Evolutionary conservation across 35 echinoderm and acorn worm species (phyloP).

Genomic region (Strongylocentrotus purpuratus): DNA sequence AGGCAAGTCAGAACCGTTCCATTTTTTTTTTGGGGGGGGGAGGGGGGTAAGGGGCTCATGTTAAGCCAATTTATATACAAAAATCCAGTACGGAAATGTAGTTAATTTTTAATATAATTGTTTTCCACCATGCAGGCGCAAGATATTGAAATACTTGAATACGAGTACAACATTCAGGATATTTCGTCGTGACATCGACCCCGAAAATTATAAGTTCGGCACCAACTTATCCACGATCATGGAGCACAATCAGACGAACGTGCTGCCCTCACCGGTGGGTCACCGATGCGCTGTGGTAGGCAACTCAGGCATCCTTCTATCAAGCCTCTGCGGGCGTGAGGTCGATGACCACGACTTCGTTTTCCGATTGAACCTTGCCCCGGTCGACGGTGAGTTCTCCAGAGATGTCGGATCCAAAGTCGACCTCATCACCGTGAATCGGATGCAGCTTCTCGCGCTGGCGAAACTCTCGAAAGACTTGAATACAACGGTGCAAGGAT

Average conservation of each 20-base stretch:
- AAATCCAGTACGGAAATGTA: too few relatives aligned
- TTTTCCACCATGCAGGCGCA: background rate
- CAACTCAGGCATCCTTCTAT: slow-evolving; percentile 64
- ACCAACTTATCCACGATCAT: background rate
- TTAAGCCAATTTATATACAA: too few relatives aligned
- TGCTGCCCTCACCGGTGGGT: background rate
- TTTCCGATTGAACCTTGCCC: slow-evolving; percentile 68
- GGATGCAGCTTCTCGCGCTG: background rate
- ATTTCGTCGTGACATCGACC: slow-evolving; percentile 4
- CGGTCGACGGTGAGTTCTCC: slow-evolving; percentile 36
- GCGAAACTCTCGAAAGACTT: background rate
- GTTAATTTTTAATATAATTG: background rate
- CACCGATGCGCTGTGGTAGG: slow-evolving; percentile 71
- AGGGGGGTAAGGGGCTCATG: too few relatives aligned
- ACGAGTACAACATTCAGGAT: slow-evolving; percentile 9
- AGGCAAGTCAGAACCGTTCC: too few relatives aligned
- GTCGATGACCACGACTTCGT: slow-evolving; percentile 74
- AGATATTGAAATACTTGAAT: slow-evolving; percentile 18
- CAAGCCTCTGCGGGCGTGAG: slow-evolving; percentile 62
- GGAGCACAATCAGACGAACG: background rate
- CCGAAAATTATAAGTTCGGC: slow-evolving; percentile 26
- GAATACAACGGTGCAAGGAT: background rate
- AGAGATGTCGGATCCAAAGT: slow-evolving; percentile 56
- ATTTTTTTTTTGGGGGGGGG: too few relatives aligned
- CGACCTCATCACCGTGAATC: background rate